Base-by-base conservation (phyloP, 1,140 invertebrate genomes). In the Psilanteris sp. region DNA sequence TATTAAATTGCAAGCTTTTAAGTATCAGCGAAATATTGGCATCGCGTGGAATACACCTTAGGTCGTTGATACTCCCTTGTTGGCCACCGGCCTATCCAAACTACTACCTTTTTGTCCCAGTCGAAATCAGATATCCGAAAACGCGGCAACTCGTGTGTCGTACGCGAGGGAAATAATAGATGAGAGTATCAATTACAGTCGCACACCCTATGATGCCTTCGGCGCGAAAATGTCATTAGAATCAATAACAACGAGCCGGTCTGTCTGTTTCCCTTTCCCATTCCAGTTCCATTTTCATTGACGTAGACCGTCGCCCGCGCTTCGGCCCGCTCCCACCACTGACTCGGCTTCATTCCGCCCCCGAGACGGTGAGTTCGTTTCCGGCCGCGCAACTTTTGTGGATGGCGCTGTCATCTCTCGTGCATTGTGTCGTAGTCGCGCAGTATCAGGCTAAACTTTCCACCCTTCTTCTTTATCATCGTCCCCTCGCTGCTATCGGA, bases 211-310 rank as follows among this genome's bases (percentile, higher is more conserved):
- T 20, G 62, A 74, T 67, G 82, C 82, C 82, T 67, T 76, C 67
- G 82, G 83, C 83, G 80, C 76, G 82, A 84, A 82, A 81, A 83
- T 80, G 73, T 83, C 83, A 84, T 83, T 82, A 82, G 81, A 84
- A 85, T 83, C 83, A 82, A 85, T 83, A 83, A 83, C 76, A 81
- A 34, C 59, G 52, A 27, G 54, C 37, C 44, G 37, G 46, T 22
- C 52, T 70, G 20, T 36, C 24, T 62, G 43, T 66, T 62, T 71
- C 72, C 48, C 20, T 26, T 34, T 77, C 43, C 66, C 61, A 72
- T 66, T 78, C 29, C 44, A 59, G 68, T 76, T 77, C 62, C 32
- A 67, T 59, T 52, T 72, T 55, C 72, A 62, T 67, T 67, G 52
- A 52, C 61, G 29, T 26, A 52, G 20, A 1, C 43, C 54, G 10